Conservation (phyloP, 2,113 vertebrate genomes). For the Rhinogobius similis region DNA sequence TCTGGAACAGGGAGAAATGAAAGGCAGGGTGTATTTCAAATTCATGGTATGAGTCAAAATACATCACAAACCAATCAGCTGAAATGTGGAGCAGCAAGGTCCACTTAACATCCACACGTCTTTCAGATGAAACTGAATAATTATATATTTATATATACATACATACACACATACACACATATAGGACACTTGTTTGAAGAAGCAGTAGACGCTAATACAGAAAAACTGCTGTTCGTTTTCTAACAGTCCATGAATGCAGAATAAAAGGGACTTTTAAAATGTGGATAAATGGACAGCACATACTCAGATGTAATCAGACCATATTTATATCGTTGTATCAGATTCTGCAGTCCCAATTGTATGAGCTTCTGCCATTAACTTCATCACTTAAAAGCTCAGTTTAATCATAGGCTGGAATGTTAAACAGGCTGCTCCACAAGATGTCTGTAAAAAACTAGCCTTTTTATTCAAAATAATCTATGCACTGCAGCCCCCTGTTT, state of each 20-base stretch:
- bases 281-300: not conserved
- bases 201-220: conserved; percentile 45
- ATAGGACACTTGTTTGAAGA: conserved; percentile 38
- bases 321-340: not conserved
- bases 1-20: not conserved
- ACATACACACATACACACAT: no score
- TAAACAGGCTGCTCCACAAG: not conserved
- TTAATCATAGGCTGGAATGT: not conserved
- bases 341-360: not conserved
- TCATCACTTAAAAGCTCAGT: not conserved
- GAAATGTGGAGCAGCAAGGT: no score
- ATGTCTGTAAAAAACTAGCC: not conserved
- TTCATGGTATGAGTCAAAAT: no score
- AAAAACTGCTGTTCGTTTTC: no score
- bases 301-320: not conserved
- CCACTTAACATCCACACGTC: no score
- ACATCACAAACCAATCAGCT: no score
- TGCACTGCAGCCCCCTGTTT: not conserved
- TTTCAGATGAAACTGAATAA: not conserved
- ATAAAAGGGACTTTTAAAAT: not conserved
- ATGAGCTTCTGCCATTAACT: not conserved
- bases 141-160: no score
- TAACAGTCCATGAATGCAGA: not conserved
- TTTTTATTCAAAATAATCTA: not conserved
- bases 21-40: not conserved